Evolutionary conservation across 1,140 invertebrate genomes (phyloP), one percentile per base, ranked within the genome.

Genomic region (Heliconius hewitsoni): DNA sequence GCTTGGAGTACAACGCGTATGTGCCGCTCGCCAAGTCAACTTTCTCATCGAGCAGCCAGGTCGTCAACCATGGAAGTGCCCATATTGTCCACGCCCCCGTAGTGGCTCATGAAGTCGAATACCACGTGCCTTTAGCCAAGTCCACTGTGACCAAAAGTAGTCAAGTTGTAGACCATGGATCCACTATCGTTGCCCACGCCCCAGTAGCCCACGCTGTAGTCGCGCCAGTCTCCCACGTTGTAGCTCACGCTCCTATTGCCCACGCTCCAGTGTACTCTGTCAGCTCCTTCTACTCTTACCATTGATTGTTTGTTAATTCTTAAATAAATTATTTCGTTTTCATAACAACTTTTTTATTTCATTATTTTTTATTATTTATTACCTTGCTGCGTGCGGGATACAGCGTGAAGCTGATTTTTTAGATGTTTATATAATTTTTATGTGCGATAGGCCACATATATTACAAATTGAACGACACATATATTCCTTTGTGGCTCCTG

Each of bases 151-250:
- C 93, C 42, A 89, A 92, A 77, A 89, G 84, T 82, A 91, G 85
- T 79, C 86, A 92, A 60, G 83, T 91, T 57, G 86, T 93, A 71
- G 90, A 94, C 88, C 88, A 95, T 76, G 87, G 89, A 13, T 77
- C 84, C 9, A 84, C 89, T 19, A 42, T 82, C 27, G 76, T 95
- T 16, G 83, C 91, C 70, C 88, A 95, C 73, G 83, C 92, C 74
- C 87, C 88, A 0, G 84, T 89, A 9, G 79, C 86, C n/a, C 83
- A 81, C 71, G 74, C 78, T 2, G 74, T 83, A 1, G 50, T 52
- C 75, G 83, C 92, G 73, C 87, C 88, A 0, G 84, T 89, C 4
- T 78, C 86, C 39, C 83, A 81, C 71, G 73, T 76, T 0, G 73
- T 83, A 18, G 2, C 55, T 19, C 85, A 85, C n/a, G 81, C 70